Conservation (phyloP, 2,888 invertebrate genomes). For the Tanytarsus gracilentus region DNA sequence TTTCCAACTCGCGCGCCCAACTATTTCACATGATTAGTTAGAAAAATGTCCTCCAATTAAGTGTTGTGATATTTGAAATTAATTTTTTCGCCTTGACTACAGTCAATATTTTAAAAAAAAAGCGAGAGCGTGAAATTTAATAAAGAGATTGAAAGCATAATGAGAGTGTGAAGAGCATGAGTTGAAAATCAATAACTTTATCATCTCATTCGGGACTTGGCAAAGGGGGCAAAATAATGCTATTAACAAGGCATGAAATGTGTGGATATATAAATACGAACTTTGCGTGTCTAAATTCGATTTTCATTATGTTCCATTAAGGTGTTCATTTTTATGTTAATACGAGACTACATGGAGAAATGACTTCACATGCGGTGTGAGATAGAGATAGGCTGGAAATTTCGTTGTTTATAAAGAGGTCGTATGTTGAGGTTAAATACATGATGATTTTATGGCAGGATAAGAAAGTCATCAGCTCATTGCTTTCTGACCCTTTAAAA, state of each 20-base stretch:
- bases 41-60: slow-evolving; percentile 1
- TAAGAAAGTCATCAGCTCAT: too few relatives aligned
- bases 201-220: not conserved
- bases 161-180: not conserved
- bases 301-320: slow-evolving; percentile 26
- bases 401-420: not conserved
- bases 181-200: slow-evolving; percentile 9
- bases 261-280: not conserved
- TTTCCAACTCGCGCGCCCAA: not conserved
- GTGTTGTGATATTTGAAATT: not conserved
- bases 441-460: too few relatives aligned
- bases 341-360: not conserved
- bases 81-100: not conserved
- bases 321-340: slow-evolving; percentile 10
- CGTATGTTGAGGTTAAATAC: too few relatives aligned
- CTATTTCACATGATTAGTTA: not conserved
- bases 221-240: not conserved
- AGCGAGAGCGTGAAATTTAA: not conserved
- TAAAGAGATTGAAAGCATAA: not conserved
- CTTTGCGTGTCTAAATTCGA: slow-evolving; percentile 26
- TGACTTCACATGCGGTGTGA: slow-evolving; percentile 1
- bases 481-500: too few relatives aligned
- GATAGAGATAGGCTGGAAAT: not conserved
- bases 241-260: slow-evolving; percentile 9
- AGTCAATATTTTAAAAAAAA: not conserved